Evolutionary conservation across 2,797 vertebrate genomes (phyloP).

Genomic region (Sciaenops ocellatus): DNA sequence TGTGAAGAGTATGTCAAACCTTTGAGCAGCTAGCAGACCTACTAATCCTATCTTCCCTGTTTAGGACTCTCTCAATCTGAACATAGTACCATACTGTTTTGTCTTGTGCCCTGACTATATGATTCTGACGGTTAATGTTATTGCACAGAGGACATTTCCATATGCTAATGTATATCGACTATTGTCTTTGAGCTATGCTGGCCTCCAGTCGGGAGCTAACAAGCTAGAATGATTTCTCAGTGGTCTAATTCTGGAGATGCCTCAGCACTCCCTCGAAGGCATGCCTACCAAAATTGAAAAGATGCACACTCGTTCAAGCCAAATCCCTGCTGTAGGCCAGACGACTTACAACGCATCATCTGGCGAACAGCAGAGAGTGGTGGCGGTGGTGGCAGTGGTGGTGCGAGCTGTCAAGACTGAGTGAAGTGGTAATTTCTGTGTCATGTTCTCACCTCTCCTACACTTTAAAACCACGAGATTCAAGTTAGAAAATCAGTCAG

Average conservation of each 20-base stretch:
- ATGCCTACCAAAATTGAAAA: slow-evolving; percentile 31
- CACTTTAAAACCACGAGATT: slow-evolving; percentile 1
- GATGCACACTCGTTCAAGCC: slow-evolving; percentile 29
- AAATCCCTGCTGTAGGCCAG: slow-evolving; percentile 32
- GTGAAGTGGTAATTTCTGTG: slow-evolving; percentile 14
- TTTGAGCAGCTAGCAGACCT: not conserved
- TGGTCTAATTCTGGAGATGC: slow-evolving; percentile 51
- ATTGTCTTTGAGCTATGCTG: slow-evolving; percentile 7
- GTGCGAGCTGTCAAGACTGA: slow-evolving; percentile 39
- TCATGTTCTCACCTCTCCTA: slow-evolving; percentile 31
- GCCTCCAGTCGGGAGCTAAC: slow-evolving; percentile 34
- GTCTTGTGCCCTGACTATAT: not conserved
- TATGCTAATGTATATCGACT: slow-evolving; percentile 14
- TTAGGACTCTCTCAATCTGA: not conserved
- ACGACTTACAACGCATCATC: slow-evolving; percentile 42
- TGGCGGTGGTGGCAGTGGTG: slow-evolving; percentile 6
- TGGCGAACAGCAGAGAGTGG: slow-evolving; percentile 23
- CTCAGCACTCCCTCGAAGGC: slow-evolving; percentile 37
- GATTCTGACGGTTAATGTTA: not conserved
- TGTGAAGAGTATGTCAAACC: not conserved
- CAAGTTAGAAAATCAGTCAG: not conserved
- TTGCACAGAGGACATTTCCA: slow-evolving; percentile 3
- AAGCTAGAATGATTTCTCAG: slow-evolving; percentile 39
- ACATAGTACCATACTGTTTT: not conserved
- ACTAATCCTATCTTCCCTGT: not conserved